Conservation (phyloP, 1,140 invertebrate genomes). For the Coenobita brevimanus region DNA sequence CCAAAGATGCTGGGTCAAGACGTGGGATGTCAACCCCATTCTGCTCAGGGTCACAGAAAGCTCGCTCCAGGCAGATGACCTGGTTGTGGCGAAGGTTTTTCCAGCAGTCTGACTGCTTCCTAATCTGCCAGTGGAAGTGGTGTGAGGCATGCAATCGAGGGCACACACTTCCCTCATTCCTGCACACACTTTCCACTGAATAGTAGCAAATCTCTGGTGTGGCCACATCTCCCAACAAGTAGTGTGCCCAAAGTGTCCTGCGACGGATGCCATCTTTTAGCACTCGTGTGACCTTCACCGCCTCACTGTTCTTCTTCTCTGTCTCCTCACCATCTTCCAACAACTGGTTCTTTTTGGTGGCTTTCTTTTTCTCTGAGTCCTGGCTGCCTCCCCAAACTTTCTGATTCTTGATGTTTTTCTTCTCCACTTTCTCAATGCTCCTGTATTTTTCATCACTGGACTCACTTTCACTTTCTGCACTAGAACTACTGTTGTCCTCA, state of each 20-base stretch:
- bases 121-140: slow-evolving; percentile 57
- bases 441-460: no score
- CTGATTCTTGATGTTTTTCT: no score
- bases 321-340: background rate
- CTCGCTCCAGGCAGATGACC: slow-evolving; percentile 22
- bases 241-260: slow-evolving; percentile 36
- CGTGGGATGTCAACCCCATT: slow-evolving; percentile 27
- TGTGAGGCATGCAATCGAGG: slow-evolving; percentile 7
- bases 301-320: background rate
- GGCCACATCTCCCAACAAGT: slow-evolving; percentile 34
- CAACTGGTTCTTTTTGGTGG: background rate
- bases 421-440: no score
- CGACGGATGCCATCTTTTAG: no score
- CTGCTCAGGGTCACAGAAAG: slow-evolving; percentile 37
- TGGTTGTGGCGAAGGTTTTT: slow-evolving; percentile 17
- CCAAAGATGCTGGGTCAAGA: slow-evolving; percentile 27
- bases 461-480: no score
- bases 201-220: slow-evolving; percentile 47
- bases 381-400: no score
- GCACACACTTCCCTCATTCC: slow-evolving; percentile 24
- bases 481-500: no score
- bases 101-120: slow-evolving; percentile 8
- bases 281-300: no score
- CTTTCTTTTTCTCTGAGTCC: background rate
- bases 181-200: slow-evolving; percentile 42